Percentiles rank a stretch among this genome's conserved stretches.
Evolutionary conservation across 1,140 invertebrate genomes (phyloP).

Genomic region (Anadara kagoshimensis): DNA sequence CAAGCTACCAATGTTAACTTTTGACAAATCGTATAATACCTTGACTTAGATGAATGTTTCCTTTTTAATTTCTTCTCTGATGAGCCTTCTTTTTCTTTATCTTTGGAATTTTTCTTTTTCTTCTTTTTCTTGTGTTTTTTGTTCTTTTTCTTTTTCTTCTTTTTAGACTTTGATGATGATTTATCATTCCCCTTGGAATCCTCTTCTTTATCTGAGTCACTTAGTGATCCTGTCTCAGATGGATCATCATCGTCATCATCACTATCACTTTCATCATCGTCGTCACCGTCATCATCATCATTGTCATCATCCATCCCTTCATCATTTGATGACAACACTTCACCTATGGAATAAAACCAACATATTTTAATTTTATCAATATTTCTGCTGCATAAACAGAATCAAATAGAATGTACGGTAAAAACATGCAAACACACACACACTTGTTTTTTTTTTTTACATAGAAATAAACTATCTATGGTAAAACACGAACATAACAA

Average conservation of each 20-base stretch:
- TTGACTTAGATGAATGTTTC: constrained; percentile 42
- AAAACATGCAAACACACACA: too few relatives aligned
- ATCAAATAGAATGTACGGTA: too few relatives aligned
- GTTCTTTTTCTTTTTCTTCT: constrained; percentile 65
- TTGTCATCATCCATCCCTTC: constrained; percentile 30
- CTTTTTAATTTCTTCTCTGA: constrained; percentile 34
- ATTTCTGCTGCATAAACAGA: too few relatives aligned
- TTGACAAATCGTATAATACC: constrained; percentile 8
- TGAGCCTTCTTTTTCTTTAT: constrained; percentile 41
- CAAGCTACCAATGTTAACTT: not conserved
- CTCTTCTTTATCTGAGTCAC: constrained; percentile 53
- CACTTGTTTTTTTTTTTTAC: too few relatives aligned
- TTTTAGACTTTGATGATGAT: constrained; percentile 46
- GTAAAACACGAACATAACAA: too few relatives aligned
- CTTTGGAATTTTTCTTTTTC: constrained; percentile 56
- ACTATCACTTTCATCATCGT: constrained; percentile 44
- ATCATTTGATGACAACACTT: constrained; percentile 40
- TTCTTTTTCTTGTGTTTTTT: constrained; percentile 65
- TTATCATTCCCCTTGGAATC: constrained; percentile 26
- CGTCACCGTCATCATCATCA: constrained; percentile 44
- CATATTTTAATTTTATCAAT: too few relatives aligned
- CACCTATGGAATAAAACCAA: constrained; percentile 39
- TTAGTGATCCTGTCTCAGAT: constrained; percentile 53
- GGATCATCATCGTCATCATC: constrained; percentile 44
- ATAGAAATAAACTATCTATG: too few relatives aligned